phyloP scores from a whole-genome alignment of 2,888 invertebrate species.

The Aphodius granarius region DNA sequence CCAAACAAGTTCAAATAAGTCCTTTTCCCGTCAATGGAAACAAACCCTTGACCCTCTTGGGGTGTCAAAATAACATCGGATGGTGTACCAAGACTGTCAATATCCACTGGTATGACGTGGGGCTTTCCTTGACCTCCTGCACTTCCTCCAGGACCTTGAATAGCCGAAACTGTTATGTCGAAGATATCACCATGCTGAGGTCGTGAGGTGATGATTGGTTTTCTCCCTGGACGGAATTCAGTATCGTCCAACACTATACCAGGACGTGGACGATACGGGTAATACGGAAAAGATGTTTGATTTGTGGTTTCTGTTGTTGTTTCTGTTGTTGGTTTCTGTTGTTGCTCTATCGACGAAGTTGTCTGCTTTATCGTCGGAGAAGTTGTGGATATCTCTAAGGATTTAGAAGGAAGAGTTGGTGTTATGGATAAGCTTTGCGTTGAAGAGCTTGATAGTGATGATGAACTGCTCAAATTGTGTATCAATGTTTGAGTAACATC shows the following conservation, averaged over 20 bases:
- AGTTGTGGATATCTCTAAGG: slow-evolving; percentile 31
- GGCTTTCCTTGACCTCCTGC: slow-evolving; percentile 54
- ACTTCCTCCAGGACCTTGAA: slow-evolving; percentile 77
- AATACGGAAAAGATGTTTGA: slow-evolving; percentile 48
- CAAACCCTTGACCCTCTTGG: slow-evolving; percentile 81
- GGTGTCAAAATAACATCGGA: slow-evolving; percentile 78
- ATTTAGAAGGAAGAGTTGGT: slow-evolving; percentile 33
- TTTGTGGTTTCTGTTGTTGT: slow-evolving; percentile 1
- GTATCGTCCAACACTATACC: slow-evolving; percentile 86
- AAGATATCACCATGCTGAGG: slow-evolving; percentile 75
- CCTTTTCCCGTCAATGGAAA: slow-evolving; percentile 88
- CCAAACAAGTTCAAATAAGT: slow-evolving; percentile 87
- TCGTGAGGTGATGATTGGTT: slow-evolving; percentile 51
- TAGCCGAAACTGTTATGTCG: slow-evolving; percentile 85
- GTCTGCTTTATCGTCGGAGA: no score
- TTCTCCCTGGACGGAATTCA: slow-evolving; percentile 72
- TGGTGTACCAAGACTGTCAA: slow-evolving; percentile 54
- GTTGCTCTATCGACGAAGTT: background rate
- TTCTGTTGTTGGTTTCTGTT: background rate
- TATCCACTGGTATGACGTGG: slow-evolving; percentile 58
- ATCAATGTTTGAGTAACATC: slow-evolving; percentile 46
- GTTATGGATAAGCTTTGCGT: slow-evolving; percentile 51
- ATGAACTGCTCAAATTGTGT: slow-evolving; percentile 37
- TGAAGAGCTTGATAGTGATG: slow-evolving; percentile 46
- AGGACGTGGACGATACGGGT: slow-evolving; percentile 75